Evolutionary conservation across 1,140 invertebrate genomes (phyloP).

Genomic region (Heliconius melpomene): DNA sequence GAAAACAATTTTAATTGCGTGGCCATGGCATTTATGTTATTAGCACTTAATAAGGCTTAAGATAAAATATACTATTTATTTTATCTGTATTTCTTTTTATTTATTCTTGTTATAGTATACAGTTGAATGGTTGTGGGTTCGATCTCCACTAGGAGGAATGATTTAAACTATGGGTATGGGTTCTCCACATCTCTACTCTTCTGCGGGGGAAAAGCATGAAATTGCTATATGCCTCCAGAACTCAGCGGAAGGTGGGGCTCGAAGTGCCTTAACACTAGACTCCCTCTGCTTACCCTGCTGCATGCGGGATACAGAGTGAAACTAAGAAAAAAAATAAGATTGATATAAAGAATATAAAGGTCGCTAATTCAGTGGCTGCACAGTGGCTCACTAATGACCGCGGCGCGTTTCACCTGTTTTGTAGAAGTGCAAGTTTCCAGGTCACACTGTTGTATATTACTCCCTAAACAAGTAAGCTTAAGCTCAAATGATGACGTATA

Average conservation of each 20-base stretch:
- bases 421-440: slow-evolving; percentile 43
- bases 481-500: not conserved
- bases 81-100: not conserved
- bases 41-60: not conserved
- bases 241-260: no score
- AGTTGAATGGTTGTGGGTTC: no score
- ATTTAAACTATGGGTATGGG: no score
- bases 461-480: slow-evolving; percentile 11
- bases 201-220: no score
- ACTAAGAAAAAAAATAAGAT: no score
- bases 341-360: no score
- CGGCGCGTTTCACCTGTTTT: slow-evolving; percentile 34
- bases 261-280: no score
- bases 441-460: slow-evolving; percentile 32
- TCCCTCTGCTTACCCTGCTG: no score
- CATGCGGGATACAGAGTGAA: no score
- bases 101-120: not conserved
- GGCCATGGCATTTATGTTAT: slow-evolving; percentile 9
- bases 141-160: no score
- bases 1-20: slow-evolving; percentile 38
- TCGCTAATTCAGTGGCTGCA: slow-evolving; percentile 33
- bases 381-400: slow-evolving; percentile 44
- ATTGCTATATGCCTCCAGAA: no score
- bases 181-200: no score
- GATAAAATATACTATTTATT: not conserved